Conservation (phyloP, 2,113 vertebrate species). For the Pollachius pollachius region DNA sequence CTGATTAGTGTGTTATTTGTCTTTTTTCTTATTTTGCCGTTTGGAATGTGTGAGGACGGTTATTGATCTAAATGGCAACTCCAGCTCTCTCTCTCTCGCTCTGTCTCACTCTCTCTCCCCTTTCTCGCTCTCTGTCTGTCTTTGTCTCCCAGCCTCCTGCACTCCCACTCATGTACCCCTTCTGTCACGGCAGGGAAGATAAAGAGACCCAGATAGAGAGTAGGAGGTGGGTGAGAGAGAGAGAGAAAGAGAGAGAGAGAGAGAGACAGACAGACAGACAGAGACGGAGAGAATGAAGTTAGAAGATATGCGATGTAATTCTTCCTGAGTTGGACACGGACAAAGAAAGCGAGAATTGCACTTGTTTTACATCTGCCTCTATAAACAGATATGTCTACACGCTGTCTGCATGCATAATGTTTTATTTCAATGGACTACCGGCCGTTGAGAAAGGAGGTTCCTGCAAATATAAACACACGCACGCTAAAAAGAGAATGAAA, state of each 20-base stretch:
- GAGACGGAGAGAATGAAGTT: neutral
- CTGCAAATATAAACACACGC: neutral
- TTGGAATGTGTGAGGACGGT: neutral
- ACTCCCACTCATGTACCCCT: neutral
- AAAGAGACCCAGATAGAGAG: slow-evolving; percentile 36
- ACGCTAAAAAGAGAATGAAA: neutral
- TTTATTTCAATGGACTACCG: too few relatives aligned
- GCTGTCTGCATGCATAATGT: too few relatives aligned
- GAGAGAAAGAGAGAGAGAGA: neutral
- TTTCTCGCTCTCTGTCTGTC: slow-evolving; percentile 8
- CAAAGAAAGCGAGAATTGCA: neutral
- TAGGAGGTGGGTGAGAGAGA: slow-evolving; percentile 8
- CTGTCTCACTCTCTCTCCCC: slow-evolving; percentile 9
- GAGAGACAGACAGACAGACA: slow-evolving; percentile 21
- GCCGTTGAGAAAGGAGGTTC: neutral
- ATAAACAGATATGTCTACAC: too few relatives aligned
- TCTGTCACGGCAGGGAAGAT: slow-evolving; percentile 37
- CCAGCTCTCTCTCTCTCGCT: neutral
- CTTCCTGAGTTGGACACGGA: neutral
- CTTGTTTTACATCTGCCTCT: too few relatives aligned
- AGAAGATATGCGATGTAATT: too few relatives aligned
- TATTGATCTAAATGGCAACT: neutral
- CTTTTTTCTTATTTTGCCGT: neutral
- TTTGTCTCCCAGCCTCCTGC: neutral
- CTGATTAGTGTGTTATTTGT: neutral